A percentile compares a stretch with the other conserved stretches of the same genome.
Conservation (phyloP, 1,140 invertebrate species). For the Nebria ingens region DNA sequence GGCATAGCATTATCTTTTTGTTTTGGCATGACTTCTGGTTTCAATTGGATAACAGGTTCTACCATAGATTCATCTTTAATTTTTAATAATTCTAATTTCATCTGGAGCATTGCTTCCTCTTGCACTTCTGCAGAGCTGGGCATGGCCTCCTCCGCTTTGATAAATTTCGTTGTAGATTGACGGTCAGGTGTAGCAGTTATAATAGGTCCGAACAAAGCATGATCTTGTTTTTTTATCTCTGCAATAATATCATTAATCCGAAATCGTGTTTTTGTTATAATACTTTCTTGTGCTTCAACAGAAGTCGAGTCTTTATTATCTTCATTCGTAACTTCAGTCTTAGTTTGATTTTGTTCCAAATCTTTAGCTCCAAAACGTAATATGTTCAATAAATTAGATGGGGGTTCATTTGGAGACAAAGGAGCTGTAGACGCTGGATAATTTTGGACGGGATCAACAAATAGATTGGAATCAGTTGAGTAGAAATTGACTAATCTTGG, state of each 20-base stretch:
- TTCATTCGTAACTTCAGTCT: slow-evolving; percentile 5
- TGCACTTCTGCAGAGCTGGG: no score
- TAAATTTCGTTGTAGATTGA: no score
- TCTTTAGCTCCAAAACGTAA: slow-evolving; percentile 4
- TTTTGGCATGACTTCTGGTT: no score
- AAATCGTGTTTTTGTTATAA: slow-evolving; percentile 9
- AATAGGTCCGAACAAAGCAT: no score
- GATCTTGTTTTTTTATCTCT: no score
- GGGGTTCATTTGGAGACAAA: neutral
- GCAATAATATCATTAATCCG: neutral
- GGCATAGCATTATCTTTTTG: no score
- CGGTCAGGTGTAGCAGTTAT: no score
- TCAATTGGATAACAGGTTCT: no score
- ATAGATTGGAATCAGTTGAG: slow-evolving; percentile 8
- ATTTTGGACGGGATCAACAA: neutral
- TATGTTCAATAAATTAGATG: neutral
- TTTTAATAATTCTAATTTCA: no score
- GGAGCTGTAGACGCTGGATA: slow-evolving; percentile 1
- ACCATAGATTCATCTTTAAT: no score
- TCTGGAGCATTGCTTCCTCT: no score
- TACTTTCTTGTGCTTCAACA: slow-evolving; percentile 12
- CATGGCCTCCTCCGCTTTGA: no score
- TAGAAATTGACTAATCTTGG: slow-evolving; percentile 11
- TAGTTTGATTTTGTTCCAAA: slow-evolving; percentile 9
- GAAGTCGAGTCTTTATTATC: slow-evolving; percentile 12